Evolutionary conservation across 92 coral and sea anemone species (phyloP).

Genomic region (Metridium senile): DNA sequence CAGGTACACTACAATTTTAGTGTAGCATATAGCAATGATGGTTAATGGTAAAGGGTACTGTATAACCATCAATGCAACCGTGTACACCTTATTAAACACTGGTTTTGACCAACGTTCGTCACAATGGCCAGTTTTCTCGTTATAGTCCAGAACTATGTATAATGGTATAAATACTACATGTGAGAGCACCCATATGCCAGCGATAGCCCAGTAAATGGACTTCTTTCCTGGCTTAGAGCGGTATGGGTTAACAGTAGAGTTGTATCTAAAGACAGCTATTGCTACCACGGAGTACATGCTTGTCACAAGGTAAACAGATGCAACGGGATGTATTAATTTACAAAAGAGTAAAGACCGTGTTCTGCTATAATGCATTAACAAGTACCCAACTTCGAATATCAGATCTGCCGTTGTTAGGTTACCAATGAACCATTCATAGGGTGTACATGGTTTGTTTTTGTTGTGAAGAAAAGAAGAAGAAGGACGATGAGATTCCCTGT

Average conservation of each 20-base stretch:
- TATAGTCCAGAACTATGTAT: background rate
- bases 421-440: background rate
- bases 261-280: background rate
- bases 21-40: slow-evolving; percentile 8
- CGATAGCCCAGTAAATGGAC: background rate
- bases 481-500: background rate
- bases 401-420: slow-evolving; percentile 1
- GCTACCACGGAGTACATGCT: slow-evolving; percentile 2
- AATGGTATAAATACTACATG: background rate
- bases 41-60: slow-evolving; percentile 5
- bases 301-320: background rate
- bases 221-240: slow-evolving; percentile 9
- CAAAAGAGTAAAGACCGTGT: background rate
- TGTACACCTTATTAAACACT: slow-evolving; percentile 2
- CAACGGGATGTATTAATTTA: background rate
- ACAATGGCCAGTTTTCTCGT: background rate
- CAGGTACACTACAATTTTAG: slow-evolving; percentile 11
- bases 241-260: background rate
- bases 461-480: background rate
- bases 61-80: background rate
- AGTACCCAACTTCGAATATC: background rate
- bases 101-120: background rate
- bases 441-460: background rate
- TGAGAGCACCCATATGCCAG: background rate
- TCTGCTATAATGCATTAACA: background rate